Evolutionary conservation across 53 echinoderm and acorn worm genomes (phyloP), one percentile per base, ranked within the genome.

Genomic region (Glandiceps talaboti): DNA sequence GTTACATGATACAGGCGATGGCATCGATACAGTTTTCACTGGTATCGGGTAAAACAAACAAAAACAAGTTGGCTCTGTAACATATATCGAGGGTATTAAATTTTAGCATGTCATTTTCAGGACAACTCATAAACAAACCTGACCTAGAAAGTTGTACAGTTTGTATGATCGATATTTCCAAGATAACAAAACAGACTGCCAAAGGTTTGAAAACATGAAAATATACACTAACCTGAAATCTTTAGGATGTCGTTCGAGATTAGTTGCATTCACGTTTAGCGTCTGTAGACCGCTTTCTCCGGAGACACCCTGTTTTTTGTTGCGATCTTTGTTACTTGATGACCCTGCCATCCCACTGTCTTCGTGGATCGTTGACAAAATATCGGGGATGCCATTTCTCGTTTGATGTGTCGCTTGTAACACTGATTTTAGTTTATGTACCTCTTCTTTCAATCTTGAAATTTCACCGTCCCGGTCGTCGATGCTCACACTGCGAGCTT

Each of bases 291-390:
- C 95, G 73, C 96, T 93, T 74, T 97, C 97, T 14, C 93, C 93
- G 0, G 93, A 93, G 25, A 93, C 93, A 1, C 97, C 97, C 74
- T 93, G 97, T 82, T 97, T 97, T 86, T 97, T 97, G 79, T 89
- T 97, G 27, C 93, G 84, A 77, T 97, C 89, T 30, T 86, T 86
- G 26, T 83, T 83, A 1, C 79, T 81, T n/a, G n/a, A n/a, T n/a
- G 79, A 78, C 1, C 87, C 92, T 20, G 87, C 85, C 89, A 84
- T 85, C 29, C 89, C 92, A 25, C 79, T 83, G 0, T 86, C 84
- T 87, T 90, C 87, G 30, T 83, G 85, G 14, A 92, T 90, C 75
- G 92, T 90, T 0, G 90, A 76, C 32, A 88, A 27, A 32, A 86
- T 76, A 33, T 91, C 91, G 30, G 45, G 25, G 10, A 75, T 73